Evolutionary conservation across 2,113 vertebrate species (phyloP).

Genomic region (Sus scrofa): DNA sequence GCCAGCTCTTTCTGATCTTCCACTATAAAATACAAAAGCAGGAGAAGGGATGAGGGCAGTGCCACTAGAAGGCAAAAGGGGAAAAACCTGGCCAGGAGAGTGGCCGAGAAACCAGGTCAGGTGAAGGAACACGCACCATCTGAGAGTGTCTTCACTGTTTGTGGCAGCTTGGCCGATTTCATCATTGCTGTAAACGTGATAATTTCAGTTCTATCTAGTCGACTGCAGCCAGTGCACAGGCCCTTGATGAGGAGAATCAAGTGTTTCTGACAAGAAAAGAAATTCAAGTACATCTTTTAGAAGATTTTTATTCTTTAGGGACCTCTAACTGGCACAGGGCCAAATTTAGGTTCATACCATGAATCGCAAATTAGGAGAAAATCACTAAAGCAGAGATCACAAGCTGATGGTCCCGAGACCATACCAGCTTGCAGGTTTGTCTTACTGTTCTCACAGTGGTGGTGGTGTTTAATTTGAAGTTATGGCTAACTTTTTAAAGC

Average conservation of each 20-base stretch:
- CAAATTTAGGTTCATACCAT: background rate
- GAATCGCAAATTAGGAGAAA: fast-evolving
- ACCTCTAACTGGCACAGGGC: background rate
- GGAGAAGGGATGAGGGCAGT: background rate
- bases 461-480: background rate
- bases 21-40: constrained; percentile 86
- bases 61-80: background rate
- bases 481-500: background rate
- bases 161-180: constrained; percentile 99
- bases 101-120: background rate
- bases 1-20: constrained; percentile 98
- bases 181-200: constrained; percentile 99
- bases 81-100: fast-evolving
- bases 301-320: background rate
- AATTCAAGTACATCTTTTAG: constrained; percentile 42
- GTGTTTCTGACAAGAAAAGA: constrained; percentile 92
- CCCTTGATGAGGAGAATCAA: constrained; percentile 99
- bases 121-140: constrained; percentile 89
- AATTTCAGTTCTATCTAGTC: constrained; percentile 97
- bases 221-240: constrained; percentile 98
- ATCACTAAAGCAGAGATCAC: background rate
- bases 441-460: background rate
- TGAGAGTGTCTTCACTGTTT: constrained; percentile 98
- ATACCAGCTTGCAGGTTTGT: background rate
- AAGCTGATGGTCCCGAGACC: background rate